Base-by-base conservation (phyloP, 2,113 vertebrate genomes). In the Tyrannus savana region DNA sequence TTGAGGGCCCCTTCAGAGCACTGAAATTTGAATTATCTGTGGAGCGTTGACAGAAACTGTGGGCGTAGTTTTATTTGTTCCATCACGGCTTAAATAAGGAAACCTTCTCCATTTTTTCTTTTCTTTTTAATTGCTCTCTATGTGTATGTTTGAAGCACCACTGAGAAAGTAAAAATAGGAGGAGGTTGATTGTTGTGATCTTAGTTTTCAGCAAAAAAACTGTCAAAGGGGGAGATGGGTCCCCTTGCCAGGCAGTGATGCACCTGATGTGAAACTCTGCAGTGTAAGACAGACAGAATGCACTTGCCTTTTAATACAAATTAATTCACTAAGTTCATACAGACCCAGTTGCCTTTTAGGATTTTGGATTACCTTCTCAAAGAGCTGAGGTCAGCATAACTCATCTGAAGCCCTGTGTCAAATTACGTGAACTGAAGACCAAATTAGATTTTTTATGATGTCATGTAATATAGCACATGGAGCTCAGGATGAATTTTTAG, bases 371-470 rank as follows among this genome's bases (percentile, higher is more conserved):
- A 28, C 22, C 80, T 95, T 80, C 33, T 88, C 35, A 49, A 39
- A 86, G 49, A 44, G 33, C 53, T 59, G 71, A 64, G 85, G 62
- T 87, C 69, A 96, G 47, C 67, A 46, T 90, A 92, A 86, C 56
- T 94, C 41, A n/a, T 90, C 15, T 81, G 39, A 77, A 68, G 52
- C 44, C 56, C 75, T 60, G 14, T 66, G 66, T 83, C 49, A 68
- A 68, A 84, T 92, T 90, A 42, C 44, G 42, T 3, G 7, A 85
- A 39, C 24, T 75, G 33, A 71, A 94, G 39, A 92, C 80, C 50
- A 77, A 74, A 85, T 95, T 84, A 77, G 17, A 78, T 60, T 89
- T 95, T 78, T 75, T 79, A n/a, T 82, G 28, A 64, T 94, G 31
- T 87, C 31, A 58, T 94, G 95, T 87, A 68, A 56, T 86, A 60